A percentile compares a stretch with the other conserved stretches of the same genome.
These are phyloP conservation scores for Equus przewalskii DNA, from an alignment of 2,113 vertebrate genomes.

Conservation along the genomic window DNA sequence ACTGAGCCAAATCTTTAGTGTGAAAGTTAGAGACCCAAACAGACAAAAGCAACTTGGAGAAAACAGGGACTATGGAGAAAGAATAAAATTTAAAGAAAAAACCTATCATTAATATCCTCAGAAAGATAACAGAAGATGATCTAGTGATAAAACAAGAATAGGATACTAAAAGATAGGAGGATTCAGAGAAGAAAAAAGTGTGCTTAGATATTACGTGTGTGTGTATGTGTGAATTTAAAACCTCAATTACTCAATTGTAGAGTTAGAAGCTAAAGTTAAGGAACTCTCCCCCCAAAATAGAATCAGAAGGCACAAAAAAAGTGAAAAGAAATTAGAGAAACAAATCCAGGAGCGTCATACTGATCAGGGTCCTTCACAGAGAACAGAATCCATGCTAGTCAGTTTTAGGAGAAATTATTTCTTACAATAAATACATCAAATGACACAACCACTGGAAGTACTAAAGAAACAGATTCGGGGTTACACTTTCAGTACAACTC, in stretches of 20 bases:
- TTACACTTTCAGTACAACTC: neutral
- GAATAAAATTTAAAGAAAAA: neutral
- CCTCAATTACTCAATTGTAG: neutral
- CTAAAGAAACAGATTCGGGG: neutral
- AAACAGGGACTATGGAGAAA: neutral
- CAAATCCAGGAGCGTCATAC: neutral
- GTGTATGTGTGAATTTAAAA: neutral
- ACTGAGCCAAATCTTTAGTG: neutral
- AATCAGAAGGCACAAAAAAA: neutral
- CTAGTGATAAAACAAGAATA: constrained; percentile 33
- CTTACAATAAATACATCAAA: neutral
- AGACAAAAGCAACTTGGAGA: neutral
- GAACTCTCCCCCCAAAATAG: neutral
- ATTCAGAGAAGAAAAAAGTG: constrained; percentile 17
- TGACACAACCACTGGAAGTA: neutral
- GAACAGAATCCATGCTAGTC: neutral
- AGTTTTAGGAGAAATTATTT: constrained; percentile 17
- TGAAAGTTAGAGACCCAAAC: neutral
- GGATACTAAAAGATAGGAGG: neutral
- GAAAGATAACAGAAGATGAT: neutral
- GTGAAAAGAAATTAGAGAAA: constrained; percentile 7
- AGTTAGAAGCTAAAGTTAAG: constrained; percentile 31
- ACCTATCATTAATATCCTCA: neutral
- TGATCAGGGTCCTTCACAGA: neutral
- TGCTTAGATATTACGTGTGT: constrained; percentile 33